Base-by-base conservation (phyloP, 2,888 invertebrate genomes). In the Cheilosia impressa region DNA sequence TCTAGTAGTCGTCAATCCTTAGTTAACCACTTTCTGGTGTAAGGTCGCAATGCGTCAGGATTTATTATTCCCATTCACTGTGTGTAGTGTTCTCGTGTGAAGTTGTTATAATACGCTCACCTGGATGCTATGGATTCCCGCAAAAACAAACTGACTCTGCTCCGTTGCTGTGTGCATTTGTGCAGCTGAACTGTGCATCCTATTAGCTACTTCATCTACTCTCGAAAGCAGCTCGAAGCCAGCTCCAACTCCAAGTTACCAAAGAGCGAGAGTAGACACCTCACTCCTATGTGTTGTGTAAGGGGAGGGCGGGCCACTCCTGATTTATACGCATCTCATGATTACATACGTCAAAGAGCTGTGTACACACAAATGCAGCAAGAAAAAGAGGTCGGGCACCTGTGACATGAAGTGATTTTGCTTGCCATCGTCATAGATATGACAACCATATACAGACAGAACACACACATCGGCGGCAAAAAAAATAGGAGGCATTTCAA, bases 351-450 rank as follows among this genome's bases (percentile, higher is more conserved):
- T 4, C 27, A 17, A n/a, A 27, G 63, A 63, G 45, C 24, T 57
- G 7, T 22, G 68, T 69, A 43, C 50, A 57, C 53, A 77, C 34
- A 50, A 55, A 15, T 31, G 41, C 55, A 27, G 10, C n/a, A 2
- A 41, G 62, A 65, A 45, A 76, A 66, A 58, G 58, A 60, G 76
- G 72, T 73, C 62, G 83, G 79, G 68, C 63, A 73, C 78, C 83
- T 78, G 78, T 83, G 68, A 62, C 77, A 68, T 63, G 57, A 68
- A 83, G 78, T 83, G 83, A 73, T 78, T 83, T 72, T 62, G 55
- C 55, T 66, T 63, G 77, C 82, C 72, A 55, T 50, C 72, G 55
- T 72, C 60, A 77, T 66, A 41, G 31, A 73, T 34, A 10, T 41
- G 31, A 7, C 19, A 22, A 17, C 17, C 0, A 7, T 22, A 5